A percentile compares a stretch with the other conserved stretches of the same genome.
Evolutionary conservation across 2,888 invertebrate species (phyloP).

Genomic region (Drosophila nigritarsus): DNA sequence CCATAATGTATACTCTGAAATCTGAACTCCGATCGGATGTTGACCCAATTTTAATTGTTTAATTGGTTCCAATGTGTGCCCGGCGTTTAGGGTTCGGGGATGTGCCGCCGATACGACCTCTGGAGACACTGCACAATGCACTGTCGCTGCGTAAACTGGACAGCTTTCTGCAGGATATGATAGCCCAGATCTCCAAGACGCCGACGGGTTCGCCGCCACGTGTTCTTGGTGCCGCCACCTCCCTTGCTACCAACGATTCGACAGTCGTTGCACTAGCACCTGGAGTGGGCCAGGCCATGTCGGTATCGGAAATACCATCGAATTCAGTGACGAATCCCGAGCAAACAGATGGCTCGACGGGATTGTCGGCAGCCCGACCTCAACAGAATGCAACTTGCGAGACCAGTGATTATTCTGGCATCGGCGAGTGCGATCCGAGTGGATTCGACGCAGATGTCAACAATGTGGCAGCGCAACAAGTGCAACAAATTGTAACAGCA

Average conservation of each 20-base stretch:
- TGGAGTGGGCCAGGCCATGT: neutral
- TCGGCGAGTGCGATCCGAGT: slow-evolving; percentile 6
- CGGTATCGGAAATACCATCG: slow-evolving; percentile 11
- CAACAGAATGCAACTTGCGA: neutral
- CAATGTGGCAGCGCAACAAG: slow-evolving; percentile 12
- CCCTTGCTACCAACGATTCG: slow-evolving; percentile 14
- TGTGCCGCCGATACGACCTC: slow-evolving; percentile 97
- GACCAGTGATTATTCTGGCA: neutral
- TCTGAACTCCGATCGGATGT: neutral
- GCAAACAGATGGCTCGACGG: neutral
- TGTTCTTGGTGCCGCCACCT: slow-evolving; percentile 24
- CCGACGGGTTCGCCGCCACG: slow-evolving; percentile 90
- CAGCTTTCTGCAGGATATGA: slow-evolving; percentile 94
- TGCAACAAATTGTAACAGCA: slow-evolving; percentile 14
- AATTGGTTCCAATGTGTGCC: slow-evolving; percentile 74
- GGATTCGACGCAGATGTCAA: slow-evolving; percentile 4
- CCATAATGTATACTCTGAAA: neutral
- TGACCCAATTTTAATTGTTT: neutral
- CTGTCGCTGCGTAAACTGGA: slow-evolving; percentile 96
- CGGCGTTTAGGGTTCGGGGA: slow-evolving; percentile 90
- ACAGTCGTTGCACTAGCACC: neutral
- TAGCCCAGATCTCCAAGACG: slow-evolving; percentile 90
- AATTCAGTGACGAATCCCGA: slow-evolving; percentile 33
- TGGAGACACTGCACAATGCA: slow-evolving; percentile 99
- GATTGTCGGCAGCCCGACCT: neutral